Evolutionary conservation across 2,888 invertebrate genomes (phyloP).

Genomic region (Acanthosepion lycidas): DNA sequence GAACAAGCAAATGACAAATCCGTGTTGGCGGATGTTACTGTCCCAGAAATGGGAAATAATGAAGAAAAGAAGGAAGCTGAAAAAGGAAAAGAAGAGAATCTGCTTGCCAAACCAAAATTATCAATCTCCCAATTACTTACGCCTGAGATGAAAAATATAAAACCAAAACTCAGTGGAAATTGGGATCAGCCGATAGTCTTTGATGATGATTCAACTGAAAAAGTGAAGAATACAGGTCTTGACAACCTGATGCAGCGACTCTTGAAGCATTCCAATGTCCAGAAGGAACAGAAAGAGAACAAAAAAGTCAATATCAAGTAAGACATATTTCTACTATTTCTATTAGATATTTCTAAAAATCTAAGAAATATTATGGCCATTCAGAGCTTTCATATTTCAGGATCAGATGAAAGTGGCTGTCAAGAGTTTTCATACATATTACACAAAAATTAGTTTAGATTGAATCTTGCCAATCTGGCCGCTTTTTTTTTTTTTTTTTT

Average conservation of each 20-base stretch:
- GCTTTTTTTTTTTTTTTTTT: too few relatives aligned
- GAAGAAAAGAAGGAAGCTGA: background rate
- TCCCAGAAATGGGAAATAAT: background rate
- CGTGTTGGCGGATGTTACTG: background rate
- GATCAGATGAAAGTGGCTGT: too few relatives aligned
- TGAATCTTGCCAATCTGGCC: too few relatives aligned
- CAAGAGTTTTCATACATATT: too few relatives aligned
- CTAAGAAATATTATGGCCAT: background rate
- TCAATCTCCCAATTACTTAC: conserved; percentile 54
- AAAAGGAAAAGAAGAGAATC: background rate
- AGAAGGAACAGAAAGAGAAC: conserved; percentile 55
- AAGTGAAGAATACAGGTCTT: conserved; percentile 76
- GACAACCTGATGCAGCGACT: conserved; percentile 83
- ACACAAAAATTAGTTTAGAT: too few relatives aligned
- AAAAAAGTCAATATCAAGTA: conserved; percentile 78
- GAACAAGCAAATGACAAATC: background rate
- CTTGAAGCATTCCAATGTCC: conserved; percentile 79
- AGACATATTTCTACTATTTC: conserved; percentile 56
- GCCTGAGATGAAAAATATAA: conserved; percentile 57
- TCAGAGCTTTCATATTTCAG: too few relatives aligned
- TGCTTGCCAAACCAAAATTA: background rate
- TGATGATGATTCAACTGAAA: conserved; percentile 76
- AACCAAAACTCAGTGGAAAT: conserved; percentile 78
- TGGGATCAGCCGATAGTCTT: conserved; percentile 80
- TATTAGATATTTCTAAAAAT: background rate